phyloP scores from a whole-genome alignment of 1,140 invertebrate species.

The Acromyrmex charruanus region DNA sequence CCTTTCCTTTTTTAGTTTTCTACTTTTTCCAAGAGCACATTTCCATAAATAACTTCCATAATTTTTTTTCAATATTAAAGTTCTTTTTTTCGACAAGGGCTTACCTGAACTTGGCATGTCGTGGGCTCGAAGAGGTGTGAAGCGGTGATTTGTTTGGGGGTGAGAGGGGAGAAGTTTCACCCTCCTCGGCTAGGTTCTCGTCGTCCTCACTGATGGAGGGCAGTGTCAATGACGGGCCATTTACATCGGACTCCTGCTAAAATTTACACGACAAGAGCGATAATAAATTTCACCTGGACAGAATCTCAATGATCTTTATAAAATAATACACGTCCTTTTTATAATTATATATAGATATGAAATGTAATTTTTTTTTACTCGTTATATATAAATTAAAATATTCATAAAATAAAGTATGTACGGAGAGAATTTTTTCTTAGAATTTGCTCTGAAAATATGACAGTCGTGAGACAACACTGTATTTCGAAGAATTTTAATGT shows the following conservation, averaged over 20 bases:
- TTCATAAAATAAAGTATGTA: not conserved
- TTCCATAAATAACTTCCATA: not conserved
- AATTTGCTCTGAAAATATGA: too few species aligned
- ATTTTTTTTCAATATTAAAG: not conserved
- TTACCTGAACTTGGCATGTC: constrained; percentile 90
- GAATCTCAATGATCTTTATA: not conserved
- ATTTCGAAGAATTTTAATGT: too few species aligned
- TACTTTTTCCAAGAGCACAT: not conserved
- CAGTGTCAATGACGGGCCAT: constrained; percentile 93
- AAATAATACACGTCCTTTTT: not conserved
- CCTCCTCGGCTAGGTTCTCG: constrained; percentile 93
- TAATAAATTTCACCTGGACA: constrained; percentile 7
- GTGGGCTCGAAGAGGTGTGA: constrained; percentile 88
- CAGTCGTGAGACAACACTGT: too few species aligned
- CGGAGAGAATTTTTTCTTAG: too few species aligned
- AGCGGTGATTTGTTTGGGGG: constrained; percentile 88
- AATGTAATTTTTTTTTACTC: not conserved
- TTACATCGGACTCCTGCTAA: constrained; percentile 92
- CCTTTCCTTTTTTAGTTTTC: not conserved
- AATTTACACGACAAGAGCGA: not conserved
- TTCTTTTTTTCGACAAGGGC: not conserved
- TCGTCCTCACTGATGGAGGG: constrained; percentile 97
- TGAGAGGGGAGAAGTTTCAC: constrained; percentile 89
- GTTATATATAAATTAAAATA: not conserved
- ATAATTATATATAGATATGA: not conserved